phyloP scores from a whole-genome alignment of 2,113 vertebrate species.

The Oceanites oceanicus region DNA sequence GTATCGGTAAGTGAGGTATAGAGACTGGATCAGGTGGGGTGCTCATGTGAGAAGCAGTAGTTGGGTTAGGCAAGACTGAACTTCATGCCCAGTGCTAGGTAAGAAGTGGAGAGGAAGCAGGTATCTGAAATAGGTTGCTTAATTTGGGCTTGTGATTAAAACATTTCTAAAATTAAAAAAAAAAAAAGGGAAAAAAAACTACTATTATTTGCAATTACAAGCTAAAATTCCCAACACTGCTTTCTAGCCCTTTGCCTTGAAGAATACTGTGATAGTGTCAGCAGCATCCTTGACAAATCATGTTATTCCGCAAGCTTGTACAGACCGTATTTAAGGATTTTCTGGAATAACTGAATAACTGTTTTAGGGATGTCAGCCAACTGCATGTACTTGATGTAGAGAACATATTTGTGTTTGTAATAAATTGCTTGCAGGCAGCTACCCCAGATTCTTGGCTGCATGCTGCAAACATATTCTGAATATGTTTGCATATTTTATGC shows the following conservation, averaged over 20 bases:
- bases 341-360: neutral
- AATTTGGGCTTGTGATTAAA: neutral
- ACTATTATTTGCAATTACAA: neutral
- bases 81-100: neutral
- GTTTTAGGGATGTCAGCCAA: neutral
- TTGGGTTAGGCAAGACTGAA: neutral
- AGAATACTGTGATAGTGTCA: neutral
- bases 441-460: neutral
- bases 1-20: rapidly evolving
- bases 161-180: neutral
- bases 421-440: neutral
- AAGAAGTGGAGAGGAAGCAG: neutral
- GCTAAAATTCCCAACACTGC: neutral
- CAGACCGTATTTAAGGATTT: neutral
- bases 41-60: neutral
- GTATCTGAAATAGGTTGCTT: neutral
- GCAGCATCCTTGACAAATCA: neutral
- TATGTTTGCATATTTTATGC: neutral
- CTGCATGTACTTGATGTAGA: neutral
- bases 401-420: neutral
- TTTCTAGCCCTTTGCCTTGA: neutral
- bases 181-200: rapidly evolving
- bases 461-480: neutral
- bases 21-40: neutral
- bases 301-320: neutral